Evolutionary conservation across 2,888 invertebrate genomes (phyloP), one percentile per base, ranked within the genome.

Genomic region (Embidobia sp.): DNA sequence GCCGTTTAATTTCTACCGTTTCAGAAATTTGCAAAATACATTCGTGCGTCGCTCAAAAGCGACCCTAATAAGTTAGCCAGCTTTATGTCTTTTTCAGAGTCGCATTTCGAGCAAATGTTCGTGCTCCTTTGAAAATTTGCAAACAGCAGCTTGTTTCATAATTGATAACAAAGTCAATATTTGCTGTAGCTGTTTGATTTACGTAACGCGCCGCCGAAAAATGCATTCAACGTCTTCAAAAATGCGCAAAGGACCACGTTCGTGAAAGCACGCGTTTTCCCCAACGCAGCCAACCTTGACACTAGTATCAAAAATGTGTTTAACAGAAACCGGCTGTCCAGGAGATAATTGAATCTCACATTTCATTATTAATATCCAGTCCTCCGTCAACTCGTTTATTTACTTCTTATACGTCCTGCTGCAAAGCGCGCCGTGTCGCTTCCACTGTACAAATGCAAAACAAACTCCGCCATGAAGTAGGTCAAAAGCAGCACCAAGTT

Each of bases 401-500:
- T 72, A 40, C 33, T 61, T 57, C 55, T 57, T 61, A 46, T 63
- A 55, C 29, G 22, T 61, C 6, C 33, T 19, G 10, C 31, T 31
- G 42, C 22, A 35, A 44, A 57, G 49, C 42, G 51, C 19, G 13
- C 11, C 31, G 49, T 40, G 46, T 22, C 46, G 57, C 53, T 72
- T 72, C 15, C 26, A 16, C 42, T 15, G 57, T 53, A 48, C 53
- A 67, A 61, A 74, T 67, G 61, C 67, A 61, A 61, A 74, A 61
- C 67, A 61, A 74, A 74, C 67, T 67, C 53, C 4, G 10, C n/a
- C 4, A 1, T 16, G 53, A 74, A 67, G 66, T 74, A 66, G 74
- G 74, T 67, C 67, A 67, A 61, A 74, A 59, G 66, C 66, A 31
- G 46, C 16, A 37, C 37, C 35, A 74, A 66, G 35, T 59, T 74